phyloP scores from a whole-genome alignment of 1,140 invertebrate species.

The Sitobion miscanthi region DNA sequence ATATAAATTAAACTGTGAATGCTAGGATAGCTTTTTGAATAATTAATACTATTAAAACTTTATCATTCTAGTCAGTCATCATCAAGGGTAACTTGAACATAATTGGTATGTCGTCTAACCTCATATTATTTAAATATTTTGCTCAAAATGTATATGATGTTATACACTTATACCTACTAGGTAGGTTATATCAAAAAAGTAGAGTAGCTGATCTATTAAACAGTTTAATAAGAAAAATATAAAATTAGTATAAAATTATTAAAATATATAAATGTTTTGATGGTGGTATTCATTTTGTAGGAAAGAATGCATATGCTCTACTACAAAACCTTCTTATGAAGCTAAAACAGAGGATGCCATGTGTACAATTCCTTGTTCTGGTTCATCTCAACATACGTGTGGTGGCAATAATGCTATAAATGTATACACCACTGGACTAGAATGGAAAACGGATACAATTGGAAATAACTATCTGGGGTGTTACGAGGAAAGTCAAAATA shows the following conservation, averaged over 20 bases:
- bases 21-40: no score
- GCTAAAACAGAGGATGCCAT: constrained; percentile 39
- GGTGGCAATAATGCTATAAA: constrained; percentile 57
- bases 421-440: constrained; percentile 58
- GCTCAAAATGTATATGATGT: no score
- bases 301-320: constrained; percentile 39
- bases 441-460: constrained; percentile 1
- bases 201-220: no score
- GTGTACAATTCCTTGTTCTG: constrained; percentile 58
- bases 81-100: no score
- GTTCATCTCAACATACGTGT: constrained; percentile 54
- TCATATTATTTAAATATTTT: no score
- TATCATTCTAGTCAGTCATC: no score
- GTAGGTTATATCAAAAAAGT: no score
- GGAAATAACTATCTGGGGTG: constrained; percentile 49
- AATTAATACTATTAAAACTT: no score
- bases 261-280: no score
- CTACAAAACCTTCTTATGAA: constrained; percentile 7
- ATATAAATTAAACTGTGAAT: no score
- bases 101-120: no score
- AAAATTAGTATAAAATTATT: not conserved
- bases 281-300: not conserved
- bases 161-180: no score
- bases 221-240: not conserved
- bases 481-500: constrained; percentile 44